Evolutionary conservation across 2,888 invertebrate species (phyloP).

Genomic region (Myopa tessellatipennis): DNA sequence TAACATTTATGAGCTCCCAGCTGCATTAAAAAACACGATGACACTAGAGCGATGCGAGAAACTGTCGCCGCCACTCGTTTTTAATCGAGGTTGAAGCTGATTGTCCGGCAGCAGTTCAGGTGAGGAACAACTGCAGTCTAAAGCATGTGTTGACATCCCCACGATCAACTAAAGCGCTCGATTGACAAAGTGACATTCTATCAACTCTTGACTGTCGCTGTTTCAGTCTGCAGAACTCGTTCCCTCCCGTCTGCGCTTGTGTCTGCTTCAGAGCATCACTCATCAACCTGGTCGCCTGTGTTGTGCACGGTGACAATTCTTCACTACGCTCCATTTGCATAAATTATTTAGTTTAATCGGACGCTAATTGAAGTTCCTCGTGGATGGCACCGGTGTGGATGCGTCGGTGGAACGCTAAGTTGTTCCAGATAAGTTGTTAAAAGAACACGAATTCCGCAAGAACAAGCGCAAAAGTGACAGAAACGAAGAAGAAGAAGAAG

Average conservation of each 20-base stretch:
- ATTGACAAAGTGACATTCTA: too few species aligned
- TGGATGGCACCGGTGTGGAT: not conserved
- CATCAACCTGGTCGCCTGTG: too few species aligned
- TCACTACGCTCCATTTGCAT: conserved; percentile 38
- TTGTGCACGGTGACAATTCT: not conserved
- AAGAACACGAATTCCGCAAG: too few species aligned
- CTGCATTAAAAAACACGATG: not conserved
- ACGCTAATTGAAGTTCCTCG: conserved; percentile 34
- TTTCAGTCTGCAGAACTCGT: too few species aligned
- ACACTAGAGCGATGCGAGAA: not conserved
- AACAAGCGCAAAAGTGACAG: too few species aligned
- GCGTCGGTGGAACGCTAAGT: too few species aligned
- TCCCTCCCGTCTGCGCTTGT: too few species aligned
- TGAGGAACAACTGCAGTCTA: not conserved
- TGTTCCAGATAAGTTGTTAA: too few species aligned
- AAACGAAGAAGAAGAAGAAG: not conserved
- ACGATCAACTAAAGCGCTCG: too few species aligned
- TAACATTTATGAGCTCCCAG: not conserved
- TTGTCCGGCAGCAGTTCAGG: not conserved
- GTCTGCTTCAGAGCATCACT: not conserved
- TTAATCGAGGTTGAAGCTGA: not conserved
- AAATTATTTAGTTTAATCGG: conserved; percentile 39
- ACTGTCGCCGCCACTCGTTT: not conserved
- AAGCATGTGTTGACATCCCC: not conserved
- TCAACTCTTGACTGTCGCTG: too few species aligned